phyloP scores from a whole-genome alignment of 1,140 invertebrate species.

The Halictus rubicundus region DNA sequence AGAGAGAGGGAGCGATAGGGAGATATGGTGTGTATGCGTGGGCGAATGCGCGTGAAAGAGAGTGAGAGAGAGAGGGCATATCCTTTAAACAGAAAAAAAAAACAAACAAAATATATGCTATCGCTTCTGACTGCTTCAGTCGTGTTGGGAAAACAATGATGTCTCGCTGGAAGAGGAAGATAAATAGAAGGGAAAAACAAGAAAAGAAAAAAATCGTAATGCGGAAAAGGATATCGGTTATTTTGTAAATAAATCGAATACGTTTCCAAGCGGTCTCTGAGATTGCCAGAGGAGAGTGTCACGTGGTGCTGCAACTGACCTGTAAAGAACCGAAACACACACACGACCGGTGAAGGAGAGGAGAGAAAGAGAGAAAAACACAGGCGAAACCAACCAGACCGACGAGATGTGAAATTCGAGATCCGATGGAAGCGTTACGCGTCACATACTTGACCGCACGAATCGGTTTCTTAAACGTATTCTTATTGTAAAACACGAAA shows the following conservation, averaged over 20 bases:
- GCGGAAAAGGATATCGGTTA: constrained; percentile 11
- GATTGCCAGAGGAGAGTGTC: constrained; percentile 44
- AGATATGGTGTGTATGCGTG: not conserved
- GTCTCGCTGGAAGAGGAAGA: constrained; percentile 18
- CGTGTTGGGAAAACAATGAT: constrained; percentile 8
- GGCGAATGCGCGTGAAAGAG: not conserved
- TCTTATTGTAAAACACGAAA: constrained; percentile 52
- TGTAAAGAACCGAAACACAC: constrained; percentile 37
- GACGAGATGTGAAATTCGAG: constrained; percentile 4
- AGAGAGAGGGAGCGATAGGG: not conserved
- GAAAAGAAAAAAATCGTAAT: not conserved
- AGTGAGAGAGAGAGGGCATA: constrained; percentile 4
- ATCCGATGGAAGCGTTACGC: constrained; percentile 21
- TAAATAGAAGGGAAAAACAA: not conserved
- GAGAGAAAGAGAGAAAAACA: not conserved
- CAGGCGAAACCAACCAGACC: not conserved
- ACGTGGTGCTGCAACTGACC: constrained; percentile 64
- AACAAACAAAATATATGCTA: constrained; percentile 15
- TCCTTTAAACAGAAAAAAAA: not conserved
- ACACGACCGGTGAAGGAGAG: not conserved
- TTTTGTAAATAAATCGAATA: constrained; percentile 77
- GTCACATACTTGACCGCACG: constrained; percentile 25
- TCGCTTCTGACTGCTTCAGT: constrained; percentile 40
- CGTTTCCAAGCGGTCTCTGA: constrained; percentile 63
- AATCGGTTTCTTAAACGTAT: constrained; percentile 59